Conservation (phyloP, 30 jellyfish, hydroid and myxozoan genomes). For the Rhopilema esculentum region DNA sequence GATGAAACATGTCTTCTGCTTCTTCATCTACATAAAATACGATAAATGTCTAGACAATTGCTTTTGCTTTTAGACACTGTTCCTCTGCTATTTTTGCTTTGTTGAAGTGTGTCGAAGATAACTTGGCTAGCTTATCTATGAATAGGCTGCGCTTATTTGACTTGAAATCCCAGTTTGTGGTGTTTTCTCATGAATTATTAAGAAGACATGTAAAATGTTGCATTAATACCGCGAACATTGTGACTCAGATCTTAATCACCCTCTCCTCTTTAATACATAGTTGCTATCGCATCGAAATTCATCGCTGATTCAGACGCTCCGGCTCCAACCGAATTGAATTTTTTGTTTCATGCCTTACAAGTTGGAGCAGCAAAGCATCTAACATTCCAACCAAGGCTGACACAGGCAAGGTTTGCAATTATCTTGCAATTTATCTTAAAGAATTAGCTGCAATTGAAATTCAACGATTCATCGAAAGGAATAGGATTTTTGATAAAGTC, state of each 20-base stretch:
- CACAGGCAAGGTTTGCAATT: background rate
- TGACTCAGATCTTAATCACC: background rate
- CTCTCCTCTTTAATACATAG: background rate
- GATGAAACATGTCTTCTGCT: no score
- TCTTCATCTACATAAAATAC: no score
- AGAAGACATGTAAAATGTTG: conserved; percentile 25
- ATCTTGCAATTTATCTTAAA: background rate
- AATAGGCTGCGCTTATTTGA: conserved; percentile 28
- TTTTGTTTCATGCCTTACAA: background rate
- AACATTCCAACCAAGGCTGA: background rate
- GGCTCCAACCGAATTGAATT: background rate
- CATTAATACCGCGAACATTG: conserved; percentile 30
- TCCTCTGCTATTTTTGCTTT: background rate
- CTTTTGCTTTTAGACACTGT: background rate
- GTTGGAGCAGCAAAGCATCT: background rate
- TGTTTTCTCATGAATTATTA: conserved; percentile 25
- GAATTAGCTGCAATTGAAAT: no score
- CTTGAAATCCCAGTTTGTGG: conserved; percentile 34
- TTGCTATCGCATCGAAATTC: conserved; percentile 2
- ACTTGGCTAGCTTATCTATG: background rate
- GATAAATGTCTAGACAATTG: background rate
- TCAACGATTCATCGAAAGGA: no score
- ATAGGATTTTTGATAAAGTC: no score
- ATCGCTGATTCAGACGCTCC: background rate
- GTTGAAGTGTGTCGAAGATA: background rate